phyloP scores from a whole-genome alignment of 2,888 invertebrate species.

The Cantharis lateralis region DNA sequence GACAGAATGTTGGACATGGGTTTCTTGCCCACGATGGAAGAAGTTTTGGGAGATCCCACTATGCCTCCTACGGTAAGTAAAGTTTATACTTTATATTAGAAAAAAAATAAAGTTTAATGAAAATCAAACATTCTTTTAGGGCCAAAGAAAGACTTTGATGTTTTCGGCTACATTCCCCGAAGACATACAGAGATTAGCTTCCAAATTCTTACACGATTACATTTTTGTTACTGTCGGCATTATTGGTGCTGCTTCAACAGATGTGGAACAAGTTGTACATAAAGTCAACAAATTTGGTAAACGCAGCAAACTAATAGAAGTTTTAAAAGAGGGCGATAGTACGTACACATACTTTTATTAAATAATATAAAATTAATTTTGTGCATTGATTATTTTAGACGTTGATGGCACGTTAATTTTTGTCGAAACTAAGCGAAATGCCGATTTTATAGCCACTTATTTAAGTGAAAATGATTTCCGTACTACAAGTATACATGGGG shows the following conservation, averaged over 20 bases:
- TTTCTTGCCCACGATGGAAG: constrained; percentile 63
- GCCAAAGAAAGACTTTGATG: constrained; percentile 69
- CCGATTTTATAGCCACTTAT: constrained; percentile 86
- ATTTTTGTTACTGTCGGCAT: constrained; percentile 90
- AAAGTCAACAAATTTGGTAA: constrained; percentile 76
- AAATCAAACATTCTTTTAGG: constrained; percentile 50
- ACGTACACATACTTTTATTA: background rate
- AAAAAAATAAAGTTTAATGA: background rate
- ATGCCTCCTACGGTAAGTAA: constrained; percentile 63
- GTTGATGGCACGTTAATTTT: constrained; percentile 75
- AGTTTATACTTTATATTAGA: background rate
- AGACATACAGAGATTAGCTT: constrained; percentile 77
- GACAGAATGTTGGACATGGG: constrained; percentile 82
- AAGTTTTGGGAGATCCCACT: constrained; percentile 66
- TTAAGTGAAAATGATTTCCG: constrained; percentile 77
- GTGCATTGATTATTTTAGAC: constrained; percentile 8
- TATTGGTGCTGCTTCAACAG: constrained; percentile 90
- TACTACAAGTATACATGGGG: constrained; percentile 77
- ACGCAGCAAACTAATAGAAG: constrained; percentile 70
- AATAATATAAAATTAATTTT: background rate
- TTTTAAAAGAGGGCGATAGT: constrained; percentile 61
- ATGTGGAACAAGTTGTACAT: constrained; percentile 82
- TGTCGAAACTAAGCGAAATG: constrained; percentile 86
- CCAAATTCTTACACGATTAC: constrained; percentile 77
- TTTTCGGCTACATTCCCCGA: constrained; percentile 79